Evolutionary conservation across 2,888 invertebrate genomes (phyloP).

Genomic region (Alviniconcha strummeri): DNA sequence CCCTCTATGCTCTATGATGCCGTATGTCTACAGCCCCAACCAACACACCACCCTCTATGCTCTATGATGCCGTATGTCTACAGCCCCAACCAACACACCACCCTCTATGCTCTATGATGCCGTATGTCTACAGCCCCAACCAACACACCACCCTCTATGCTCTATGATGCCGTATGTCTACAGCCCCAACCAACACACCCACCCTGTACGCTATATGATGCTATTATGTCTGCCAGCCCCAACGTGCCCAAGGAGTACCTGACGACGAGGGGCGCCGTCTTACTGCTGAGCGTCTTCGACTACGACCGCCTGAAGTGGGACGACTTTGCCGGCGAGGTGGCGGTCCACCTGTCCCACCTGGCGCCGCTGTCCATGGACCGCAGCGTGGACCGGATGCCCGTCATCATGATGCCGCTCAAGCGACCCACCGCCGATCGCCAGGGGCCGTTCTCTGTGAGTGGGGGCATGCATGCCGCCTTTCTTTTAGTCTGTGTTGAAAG

Average conservation of each 20-base stretch:
- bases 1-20: too few relatives aligned
- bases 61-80: too few relatives aligned
- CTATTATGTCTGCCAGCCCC: slow-evolving; percentile 49
- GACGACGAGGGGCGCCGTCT: slow-evolving; percentile 51
- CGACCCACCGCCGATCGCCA: slow-evolving; percentile 48
- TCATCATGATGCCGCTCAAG: slow-evolving; percentile 62
- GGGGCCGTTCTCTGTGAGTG: slow-evolving; percentile 46
- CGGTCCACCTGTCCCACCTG: slow-evolving; percentile 55
- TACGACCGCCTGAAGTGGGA: slow-evolving; percentile 60
- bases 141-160: too few relatives aligned
- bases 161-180: too few relatives aligned
- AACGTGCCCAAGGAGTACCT: slow-evolving; percentile 56
- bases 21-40: too few relatives aligned
- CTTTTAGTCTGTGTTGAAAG: too few relatives aligned
- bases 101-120: too few relatives aligned
- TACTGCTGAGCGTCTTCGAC: slow-evolving; percentile 62
- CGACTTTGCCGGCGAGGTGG: slow-evolving; percentile 69
- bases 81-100: too few relatives aligned
- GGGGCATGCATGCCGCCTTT: neutral
- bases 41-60: too few relatives aligned
- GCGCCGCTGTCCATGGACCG: slow-evolving; percentile 49
- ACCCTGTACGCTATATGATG: too few relatives aligned
- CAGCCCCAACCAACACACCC: too few relatives aligned
- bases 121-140: too few relatives aligned
- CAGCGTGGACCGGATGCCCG: slow-evolving; percentile 59